Percentiles rank a stretch among this genome's conserved stretches.
Conservation (phyloP, 2,888 invertebrate species). For the Brenthis daphne region DNA sequence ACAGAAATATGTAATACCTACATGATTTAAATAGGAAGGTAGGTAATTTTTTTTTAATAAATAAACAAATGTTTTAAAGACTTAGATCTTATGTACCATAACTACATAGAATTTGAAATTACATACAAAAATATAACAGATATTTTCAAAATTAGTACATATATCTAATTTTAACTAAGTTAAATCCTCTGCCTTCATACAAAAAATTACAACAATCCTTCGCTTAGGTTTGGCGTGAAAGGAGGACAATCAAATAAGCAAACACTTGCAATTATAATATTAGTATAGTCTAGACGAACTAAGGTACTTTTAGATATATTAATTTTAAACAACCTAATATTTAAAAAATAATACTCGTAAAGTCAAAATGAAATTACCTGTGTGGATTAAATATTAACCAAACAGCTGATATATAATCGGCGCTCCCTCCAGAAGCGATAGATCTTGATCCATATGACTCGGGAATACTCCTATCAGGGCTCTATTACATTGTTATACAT, state of each 20-base stretch:
- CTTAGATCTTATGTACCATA: too few relatives aligned
- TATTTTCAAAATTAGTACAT: too few relatives aligned
- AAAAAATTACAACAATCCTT: too few relatives aligned
- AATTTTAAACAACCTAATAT: neutral
- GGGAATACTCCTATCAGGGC: slow-evolving; percentile 64
- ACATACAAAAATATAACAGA: too few relatives aligned
- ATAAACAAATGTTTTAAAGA: too few relatives aligned
- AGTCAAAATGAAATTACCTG: slow-evolving; percentile 47
- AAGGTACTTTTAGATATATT: neutral
- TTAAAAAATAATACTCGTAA: neutral
- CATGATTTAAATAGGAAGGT: neutral
- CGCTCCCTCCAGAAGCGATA: slow-evolving; percentile 59
- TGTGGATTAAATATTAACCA: slow-evolving; percentile 63
- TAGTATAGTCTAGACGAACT: too few relatives aligned
- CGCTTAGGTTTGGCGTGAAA: too few relatives aligned
- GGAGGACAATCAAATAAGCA: too few relatives aligned
- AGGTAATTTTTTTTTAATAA: neutral
- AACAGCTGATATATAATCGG: slow-evolving; percentile 57
- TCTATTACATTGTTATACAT: slow-evolving; percentile 48
- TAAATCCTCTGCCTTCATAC: too few relatives aligned
- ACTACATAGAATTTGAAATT: too few relatives aligned
- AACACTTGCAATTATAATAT: too few relatives aligned
- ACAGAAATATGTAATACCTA: slow-evolving; percentile 23
- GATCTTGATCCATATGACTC: slow-evolving; percentile 73
- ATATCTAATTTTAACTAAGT: too few relatives aligned